Percentiles rank a stretch among this genome's conserved stretches.
Conservation (phyloP, 2,113 vertebrate species). For the Hymenochirus boettgeri region DNA sequence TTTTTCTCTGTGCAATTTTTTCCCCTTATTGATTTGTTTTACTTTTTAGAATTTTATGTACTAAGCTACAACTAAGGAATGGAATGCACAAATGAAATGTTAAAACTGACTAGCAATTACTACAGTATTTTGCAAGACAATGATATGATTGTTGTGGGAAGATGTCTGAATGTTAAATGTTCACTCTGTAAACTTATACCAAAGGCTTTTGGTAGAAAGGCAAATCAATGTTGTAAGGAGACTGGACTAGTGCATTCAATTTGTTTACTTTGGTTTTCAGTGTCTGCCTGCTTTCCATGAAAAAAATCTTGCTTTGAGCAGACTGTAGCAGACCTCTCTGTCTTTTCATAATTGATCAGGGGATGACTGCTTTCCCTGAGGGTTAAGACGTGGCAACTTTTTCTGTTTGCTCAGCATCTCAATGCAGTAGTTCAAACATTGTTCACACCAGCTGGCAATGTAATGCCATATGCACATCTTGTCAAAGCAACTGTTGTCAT, state of each 20-base stretch:
- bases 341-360: constrained; percentile 99
- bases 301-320: constrained; percentile 79
- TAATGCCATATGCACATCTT: constrained; percentile 96
- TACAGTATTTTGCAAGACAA: constrained; percentile 55
- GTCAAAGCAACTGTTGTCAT: constrained; percentile 99
- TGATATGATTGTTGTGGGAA: constrained; percentile 52
- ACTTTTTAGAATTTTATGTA: constrained; percentile 27
- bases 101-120: constrained; percentile 56
- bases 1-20: background rate
- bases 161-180: constrained; percentile 64
- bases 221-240: constrained; percentile 90
- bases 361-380: constrained; percentile 90
- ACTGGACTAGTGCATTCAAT: constrained; percentile 83
- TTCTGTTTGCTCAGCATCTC: constrained; percentile 99
- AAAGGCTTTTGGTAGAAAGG: constrained; percentile 76
- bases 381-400: constrained; percentile 97
- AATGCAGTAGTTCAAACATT: constrained; percentile 99
- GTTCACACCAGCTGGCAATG: constrained; percentile 98
- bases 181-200: constrained; percentile 64
- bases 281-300: constrained; percentile 86
- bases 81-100: constrained; percentile 44
- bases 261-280: constrained; percentile 92
- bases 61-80: constrained; percentile 28
- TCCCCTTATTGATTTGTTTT: constrained; percentile 17
- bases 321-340: constrained; percentile 87